A percentile compares a stretch with the other conserved stretches of the same genome.
Evolutionary conservation across 2,797 vertebrate genomes (phyloP).

Genomic region (Craterocephalus amniculus): DNA sequence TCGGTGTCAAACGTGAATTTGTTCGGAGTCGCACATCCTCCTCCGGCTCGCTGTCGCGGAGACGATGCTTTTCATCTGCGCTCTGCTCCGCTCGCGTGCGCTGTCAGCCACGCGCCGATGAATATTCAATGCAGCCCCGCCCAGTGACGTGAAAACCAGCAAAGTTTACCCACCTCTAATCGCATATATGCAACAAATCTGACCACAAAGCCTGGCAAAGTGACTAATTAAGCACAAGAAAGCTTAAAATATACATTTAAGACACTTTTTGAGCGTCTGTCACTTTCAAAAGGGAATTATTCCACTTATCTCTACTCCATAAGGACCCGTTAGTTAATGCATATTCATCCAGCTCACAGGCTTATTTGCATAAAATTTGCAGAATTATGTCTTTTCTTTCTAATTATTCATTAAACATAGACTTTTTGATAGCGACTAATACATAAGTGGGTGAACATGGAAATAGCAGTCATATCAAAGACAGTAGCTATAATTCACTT

Average conservation of each 20-base stretch:
- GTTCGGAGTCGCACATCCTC: conserved; percentile 45
- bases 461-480: too few species aligned
- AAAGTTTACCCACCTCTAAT: not conserved
- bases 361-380: not conserved
- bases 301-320: not conserved
- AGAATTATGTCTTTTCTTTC: not conserved
- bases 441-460: not conserved
- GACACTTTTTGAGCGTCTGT: not conserved
- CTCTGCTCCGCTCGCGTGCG: conserved; percentile 46
- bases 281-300: not conserved
- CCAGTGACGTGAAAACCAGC: conserved; percentile 25
- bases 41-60: conserved; percentile 11
- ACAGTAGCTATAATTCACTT: too few species aligned
- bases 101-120: conserved; percentile 32
- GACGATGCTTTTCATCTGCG: conserved; percentile 44
- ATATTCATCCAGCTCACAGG: not conserved
- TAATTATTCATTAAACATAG: not conserved
- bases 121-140: conserved; percentile 60
- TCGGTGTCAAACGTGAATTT: conserved; percentile 32
- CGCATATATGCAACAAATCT: not conserved
- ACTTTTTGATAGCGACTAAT: not conserved
- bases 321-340: not conserved
- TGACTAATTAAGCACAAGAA: not conserved
- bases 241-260: not conserved
- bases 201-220: not conserved